A percentile compares a stretch with the other conserved stretches of the same genome.
phyloP scores from a whole-genome alignment of 2,797 vertebrate genomes.

The Clarias laeviceps region DNA sequence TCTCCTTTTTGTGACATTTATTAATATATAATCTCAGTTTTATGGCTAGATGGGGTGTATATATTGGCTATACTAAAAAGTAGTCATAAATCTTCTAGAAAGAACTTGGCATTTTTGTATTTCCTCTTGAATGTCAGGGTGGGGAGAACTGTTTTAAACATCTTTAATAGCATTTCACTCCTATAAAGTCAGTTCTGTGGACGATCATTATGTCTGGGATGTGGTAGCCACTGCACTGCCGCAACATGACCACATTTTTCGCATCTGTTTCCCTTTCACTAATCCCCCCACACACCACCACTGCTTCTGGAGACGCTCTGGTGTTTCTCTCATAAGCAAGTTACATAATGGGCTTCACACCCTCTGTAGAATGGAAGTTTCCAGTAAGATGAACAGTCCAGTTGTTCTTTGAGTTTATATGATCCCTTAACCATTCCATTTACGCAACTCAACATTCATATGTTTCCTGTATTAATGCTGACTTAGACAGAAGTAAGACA shows the following conservation, averaged over 20 bases:
- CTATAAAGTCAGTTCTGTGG: constrained; percentile 15
- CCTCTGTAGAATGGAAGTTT: constrained; percentile 35
- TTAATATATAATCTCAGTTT: background rate
- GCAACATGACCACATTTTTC: constrained; percentile 28
- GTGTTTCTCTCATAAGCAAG: constrained; percentile 15
- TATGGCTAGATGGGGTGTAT: background rate
- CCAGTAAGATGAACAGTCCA: constrained; percentile 10
- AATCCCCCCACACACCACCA: constrained; percentile 11
- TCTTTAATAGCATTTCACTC: constrained; percentile 9
- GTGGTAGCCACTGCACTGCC: constrained; percentile 13
- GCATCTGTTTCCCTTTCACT: constrained; percentile 25
- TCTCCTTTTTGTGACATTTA: constrained; percentile 3
- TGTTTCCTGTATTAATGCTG: constrained; percentile 17
- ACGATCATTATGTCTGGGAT: background rate
- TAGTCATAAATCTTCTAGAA: background rate
- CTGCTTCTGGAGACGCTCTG: constrained; percentile 20
- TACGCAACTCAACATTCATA: constrained; percentile 59
- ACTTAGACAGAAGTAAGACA: background rate
- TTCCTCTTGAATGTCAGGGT: background rate
- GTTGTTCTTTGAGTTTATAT: constrained; percentile 2
- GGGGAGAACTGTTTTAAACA: background rate
- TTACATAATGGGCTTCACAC: constrained; percentile 23
- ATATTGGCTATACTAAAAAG: constrained; percentile 1
- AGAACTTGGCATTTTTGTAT: background rate
- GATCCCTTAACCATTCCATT: constrained; percentile 62